Evolutionary conservation across 2,113 vertebrate genomes (phyloP), one percentile per base, ranked within the genome.

Genomic region (Rhinichthys klamathensis): DNA sequence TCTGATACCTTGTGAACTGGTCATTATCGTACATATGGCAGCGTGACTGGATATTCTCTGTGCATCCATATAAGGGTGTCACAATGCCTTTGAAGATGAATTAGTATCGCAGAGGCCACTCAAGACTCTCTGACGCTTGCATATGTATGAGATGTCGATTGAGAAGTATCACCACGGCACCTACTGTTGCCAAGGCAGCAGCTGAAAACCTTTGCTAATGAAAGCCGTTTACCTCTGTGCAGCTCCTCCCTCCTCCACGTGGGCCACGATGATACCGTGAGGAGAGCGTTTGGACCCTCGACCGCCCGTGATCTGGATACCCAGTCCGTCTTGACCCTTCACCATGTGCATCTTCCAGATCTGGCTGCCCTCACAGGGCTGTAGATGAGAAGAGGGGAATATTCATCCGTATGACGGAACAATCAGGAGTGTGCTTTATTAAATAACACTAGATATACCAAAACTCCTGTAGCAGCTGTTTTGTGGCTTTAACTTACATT

Each of bases 281-380:
- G 97, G 96, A 56, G 96, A 98, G 58, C 96, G 94, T 90, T 96
- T 99, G 25, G 97, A 99, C 88, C 98, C 97, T 69, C 97, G 96
- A 74, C 98, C 98, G 80, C 97, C 98, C 0, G 96, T 98, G 88
- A 99, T 98, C 93, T 99, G 97, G 91, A 99, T 96, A 77, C 98
- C 98, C 89, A 99, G 94, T 65, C 97, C 97, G 0, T 98, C 97
- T 0, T 93, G 92, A 46, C 96, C 96, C 88, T 99, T 99, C 92
- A 97, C 92, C 93, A 99, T 96, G 87, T 97, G 96, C 97, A 99
- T 98, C 96, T 97, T 99, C 98, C 98, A 99, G 92, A 99, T 97
- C 85, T 93, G 96, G 92, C 95, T 96, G 70, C 95, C 95, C 90
- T 98, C 96, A 89, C 93, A 90, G 70, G 84, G 92, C 97, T 99